A percentile compares a stretch with the other conserved stretches of the same genome.
Conservation (phyloP, 2,888 invertebrate genomes). For the Glomeris marginata region DNA sequence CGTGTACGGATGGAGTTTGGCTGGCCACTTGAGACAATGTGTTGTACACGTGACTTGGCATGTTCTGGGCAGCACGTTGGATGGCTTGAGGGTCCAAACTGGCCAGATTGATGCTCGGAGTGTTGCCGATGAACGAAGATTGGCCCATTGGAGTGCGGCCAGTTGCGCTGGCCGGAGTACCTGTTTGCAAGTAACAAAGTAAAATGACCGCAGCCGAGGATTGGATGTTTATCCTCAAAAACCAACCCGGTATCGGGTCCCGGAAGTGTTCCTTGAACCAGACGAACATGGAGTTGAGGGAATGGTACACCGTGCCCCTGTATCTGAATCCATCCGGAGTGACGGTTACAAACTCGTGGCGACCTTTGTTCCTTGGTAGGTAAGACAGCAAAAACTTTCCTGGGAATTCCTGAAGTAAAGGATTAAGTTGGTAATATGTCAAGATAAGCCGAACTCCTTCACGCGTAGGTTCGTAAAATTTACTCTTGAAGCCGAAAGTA, state of each 20-base stretch:
- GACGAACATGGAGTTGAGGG: conserved; percentile 59
- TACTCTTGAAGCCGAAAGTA: conserved; percentile 58
- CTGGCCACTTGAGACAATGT: conserved; percentile 54
- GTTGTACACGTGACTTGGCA: conserved; percentile 54
- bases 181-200: background rate
- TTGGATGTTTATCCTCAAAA: background rate
- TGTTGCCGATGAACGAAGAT: conserved; percentile 21
- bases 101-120: conserved; percentile 30
- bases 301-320: conserved; percentile 72
- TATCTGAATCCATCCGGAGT: conserved; percentile 87
- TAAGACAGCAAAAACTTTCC: conserved; percentile 92
- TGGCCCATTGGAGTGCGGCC: conserved; percentile 34
- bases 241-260: conserved; percentile 57
- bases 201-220: background rate
- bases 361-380: conserved; percentile 63
- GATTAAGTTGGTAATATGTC: background rate
- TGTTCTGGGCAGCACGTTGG: conserved; percentile 51
- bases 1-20: conserved; percentile 40
- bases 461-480: too few species aligned
- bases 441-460: too few species aligned
- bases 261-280: conserved; percentile 99
- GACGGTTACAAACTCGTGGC: conserved; percentile 84
- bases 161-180: conserved; percentile 51
- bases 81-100: conserved; percentile 48
- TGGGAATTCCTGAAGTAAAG: conserved; percentile 43